Conservation (phyloP, 2,888 invertebrate species). For the Lamproptera curius region DNA sequence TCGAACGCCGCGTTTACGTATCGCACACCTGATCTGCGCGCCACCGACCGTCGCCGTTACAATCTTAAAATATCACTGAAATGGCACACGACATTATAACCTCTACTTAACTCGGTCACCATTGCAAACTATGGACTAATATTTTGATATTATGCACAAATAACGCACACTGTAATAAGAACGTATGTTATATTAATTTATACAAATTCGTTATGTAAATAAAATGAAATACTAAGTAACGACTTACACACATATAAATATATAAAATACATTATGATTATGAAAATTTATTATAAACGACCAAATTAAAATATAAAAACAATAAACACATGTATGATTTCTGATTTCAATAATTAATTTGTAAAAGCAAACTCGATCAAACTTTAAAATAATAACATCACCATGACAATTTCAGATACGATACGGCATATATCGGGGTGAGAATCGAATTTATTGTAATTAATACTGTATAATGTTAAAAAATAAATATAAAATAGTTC, state of each 20-base stretch:
- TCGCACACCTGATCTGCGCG: background rate
- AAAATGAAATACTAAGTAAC: background rate
- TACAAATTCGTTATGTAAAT: background rate
- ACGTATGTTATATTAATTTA: background rate
- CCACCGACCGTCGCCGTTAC: background rate
- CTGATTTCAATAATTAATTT: background rate
- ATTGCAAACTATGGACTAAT: background rate
- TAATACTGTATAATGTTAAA: conserved; percentile 23
- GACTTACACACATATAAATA: background rate
- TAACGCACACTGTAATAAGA: too few relatives aligned
- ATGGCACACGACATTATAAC: conserved; percentile 45
- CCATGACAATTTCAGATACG: background rate
- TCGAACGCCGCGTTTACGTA: background rate
- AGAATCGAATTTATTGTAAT: conserved; percentile 7
- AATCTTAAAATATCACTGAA: conserved; percentile 41
- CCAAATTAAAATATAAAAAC: background rate
- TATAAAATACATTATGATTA: background rate
- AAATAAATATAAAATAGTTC: conserved; percentile 22
- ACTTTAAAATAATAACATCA: background rate
- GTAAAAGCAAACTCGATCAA: background rate
- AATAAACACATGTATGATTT: background rate
- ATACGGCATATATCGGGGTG: background rate
- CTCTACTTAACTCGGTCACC: background rate
- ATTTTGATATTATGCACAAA: too few relatives aligned
- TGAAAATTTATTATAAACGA: background rate